Evolutionary conservation across 1,140 invertebrate species (phyloP).

Genomic region (Saxidomus purpurata): DNA sequence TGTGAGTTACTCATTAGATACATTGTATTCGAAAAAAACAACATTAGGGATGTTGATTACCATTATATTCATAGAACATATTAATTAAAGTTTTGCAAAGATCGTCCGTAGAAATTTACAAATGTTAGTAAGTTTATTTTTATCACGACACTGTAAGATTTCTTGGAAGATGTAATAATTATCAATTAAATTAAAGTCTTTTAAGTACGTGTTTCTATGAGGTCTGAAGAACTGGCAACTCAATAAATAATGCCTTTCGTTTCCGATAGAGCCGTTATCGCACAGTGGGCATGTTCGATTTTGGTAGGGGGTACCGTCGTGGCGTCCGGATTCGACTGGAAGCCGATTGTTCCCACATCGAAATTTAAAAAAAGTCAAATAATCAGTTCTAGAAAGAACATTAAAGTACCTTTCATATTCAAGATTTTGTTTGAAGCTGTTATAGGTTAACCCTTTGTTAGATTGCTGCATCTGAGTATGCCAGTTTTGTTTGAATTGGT

Average conservation of each 20-base stretch:
- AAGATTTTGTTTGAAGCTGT: neutral
- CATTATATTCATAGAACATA: too few species aligned
- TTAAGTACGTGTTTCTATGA: too few species aligned
- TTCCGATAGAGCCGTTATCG: neutral
- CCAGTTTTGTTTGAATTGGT: constrained; percentile 38
- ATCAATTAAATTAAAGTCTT: too few species aligned
- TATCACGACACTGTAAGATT: too few species aligned
- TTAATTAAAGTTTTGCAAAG: too few species aligned
- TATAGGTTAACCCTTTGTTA: constrained; percentile 13
- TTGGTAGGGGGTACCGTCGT: neutral
- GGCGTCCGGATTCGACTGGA: neutral
- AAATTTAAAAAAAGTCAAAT: neutral
- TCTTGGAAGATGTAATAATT: too few species aligned
- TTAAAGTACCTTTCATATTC: constrained; percentile 34
- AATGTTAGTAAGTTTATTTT: too few species aligned
- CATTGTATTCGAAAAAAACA: too few species aligned
- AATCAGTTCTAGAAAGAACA: neutral
- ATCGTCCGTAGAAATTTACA: too few species aligned
- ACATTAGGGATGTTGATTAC: too few species aligned
- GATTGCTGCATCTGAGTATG: neutral
- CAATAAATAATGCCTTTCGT: neutral
- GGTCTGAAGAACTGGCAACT: neutral
- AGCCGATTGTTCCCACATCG: neutral
- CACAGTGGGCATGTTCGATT: neutral
- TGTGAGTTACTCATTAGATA: too few species aligned